A percentile compares a stretch with the other conserved stretches of the same genome.
Evolutionary conservation across 2,888 invertebrate genomes (phyloP).

Genomic region (Melanostoma mellinum): DNA sequence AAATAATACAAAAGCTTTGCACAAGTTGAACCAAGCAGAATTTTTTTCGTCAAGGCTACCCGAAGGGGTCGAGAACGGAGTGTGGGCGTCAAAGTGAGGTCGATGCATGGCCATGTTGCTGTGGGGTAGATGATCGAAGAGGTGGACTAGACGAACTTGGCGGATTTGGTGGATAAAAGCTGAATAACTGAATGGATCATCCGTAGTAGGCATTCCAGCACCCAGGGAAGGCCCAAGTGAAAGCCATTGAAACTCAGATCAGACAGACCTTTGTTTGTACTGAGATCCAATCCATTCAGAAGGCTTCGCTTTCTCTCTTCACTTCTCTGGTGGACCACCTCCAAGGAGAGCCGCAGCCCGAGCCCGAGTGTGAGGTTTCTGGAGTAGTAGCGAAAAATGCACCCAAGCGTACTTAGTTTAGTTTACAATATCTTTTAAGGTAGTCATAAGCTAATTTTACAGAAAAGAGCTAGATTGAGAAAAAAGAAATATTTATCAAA

Average conservation of each 20-base stretch:
- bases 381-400: no score
- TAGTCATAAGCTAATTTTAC: no score
- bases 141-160: slow-evolving; percentile 78
- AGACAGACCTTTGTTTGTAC: slow-evolving; percentile 78
- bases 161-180: slow-evolving; percentile 78
- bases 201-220: slow-evolving; percentile 78
- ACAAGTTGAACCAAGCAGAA: slow-evolving; percentile 88
- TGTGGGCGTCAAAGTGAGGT: slow-evolving; percentile 77
- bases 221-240: slow-evolving; percentile 77
- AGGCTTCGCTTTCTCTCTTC: slow-evolving; percentile 80
- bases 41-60: slow-evolving; percentile 81
- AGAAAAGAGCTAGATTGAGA: no score
- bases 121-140: slow-evolving; percentile 80
- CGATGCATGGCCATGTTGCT: slow-evolving; percentile 75
- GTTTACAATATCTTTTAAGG: no score
- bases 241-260: slow-evolving; percentile 79
- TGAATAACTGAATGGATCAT: slow-evolving; percentile 88
- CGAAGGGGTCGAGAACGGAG: slow-evolving; percentile 79
- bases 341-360: no score
- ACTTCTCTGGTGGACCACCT: background rate
- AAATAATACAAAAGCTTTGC: slow-evolving; percentile 89
- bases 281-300: slow-evolving; percentile 80
- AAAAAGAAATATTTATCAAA: no score
- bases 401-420: no score
- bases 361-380: no score